Percentiles rank a stretch among this genome's conserved stretches.
These are phyloP conservation scores for Macrotus californicus DNA, from an alignment of 2,113 vertebrate species.

Conservation along the genomic window DNA sequence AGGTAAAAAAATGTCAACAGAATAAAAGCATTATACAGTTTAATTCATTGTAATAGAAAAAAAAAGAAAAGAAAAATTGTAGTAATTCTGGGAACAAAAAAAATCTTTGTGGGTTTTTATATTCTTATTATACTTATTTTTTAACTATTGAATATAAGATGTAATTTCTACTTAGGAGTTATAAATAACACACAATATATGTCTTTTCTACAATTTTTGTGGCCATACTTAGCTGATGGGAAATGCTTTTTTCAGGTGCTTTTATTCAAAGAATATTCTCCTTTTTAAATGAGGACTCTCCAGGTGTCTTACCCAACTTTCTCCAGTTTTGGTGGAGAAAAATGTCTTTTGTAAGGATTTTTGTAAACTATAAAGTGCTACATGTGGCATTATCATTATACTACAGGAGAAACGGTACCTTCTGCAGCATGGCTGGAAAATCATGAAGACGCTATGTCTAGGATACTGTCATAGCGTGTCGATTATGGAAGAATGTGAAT, in stretches of 20 bases:
- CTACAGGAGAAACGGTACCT: background rate
- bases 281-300: background rate
- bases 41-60: background rate
- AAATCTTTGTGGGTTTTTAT: background rate
- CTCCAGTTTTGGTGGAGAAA: background rate
- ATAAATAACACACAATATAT: background rate
- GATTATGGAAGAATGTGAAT: background rate
- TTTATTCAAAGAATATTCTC: background rate
- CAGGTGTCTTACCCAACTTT: background rate
- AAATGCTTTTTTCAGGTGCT: background rate
- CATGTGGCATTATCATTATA: background rate
- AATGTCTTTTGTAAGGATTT: background rate
- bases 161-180: background rate
- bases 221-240: background rate
- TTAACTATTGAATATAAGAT: background rate
- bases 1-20: constrained; percentile 23
- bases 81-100: background rate
- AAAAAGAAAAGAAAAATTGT: background rate
- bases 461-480: background rate
- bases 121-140: background rate
- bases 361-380: background rate
- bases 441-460: background rate
- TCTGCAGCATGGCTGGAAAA: background rate
- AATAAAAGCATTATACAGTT: constrained; percentile 4
- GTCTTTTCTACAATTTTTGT: background rate